Percentiles rank a stretch among this genome's conserved stretches.
Evolutionary conservation across 2,888 invertebrate genomes (phyloP).

Genomic region (Sesamia inferens): DNA sequence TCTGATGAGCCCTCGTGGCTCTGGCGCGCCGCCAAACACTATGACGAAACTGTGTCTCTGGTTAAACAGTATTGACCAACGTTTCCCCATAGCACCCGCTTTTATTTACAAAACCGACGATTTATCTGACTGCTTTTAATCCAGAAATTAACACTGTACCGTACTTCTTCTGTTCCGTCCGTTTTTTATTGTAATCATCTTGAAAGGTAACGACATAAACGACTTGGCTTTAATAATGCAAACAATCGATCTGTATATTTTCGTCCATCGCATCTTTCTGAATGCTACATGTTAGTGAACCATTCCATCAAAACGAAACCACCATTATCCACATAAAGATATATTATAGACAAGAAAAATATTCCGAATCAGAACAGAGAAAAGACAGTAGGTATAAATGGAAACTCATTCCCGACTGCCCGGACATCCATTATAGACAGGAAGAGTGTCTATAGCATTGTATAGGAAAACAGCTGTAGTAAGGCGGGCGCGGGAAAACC

Average conservation of each 20-base stretch:
- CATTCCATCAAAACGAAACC: constrained; percentile 30
- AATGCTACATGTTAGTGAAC: constrained; percentile 10
- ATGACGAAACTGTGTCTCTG: constrained; percentile 75
- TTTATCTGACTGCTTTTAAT: constrained; percentile 51
- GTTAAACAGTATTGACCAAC: constrained; percentile 66
- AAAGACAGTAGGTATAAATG: constrained; percentile 73
- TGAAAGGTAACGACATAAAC: constrained; percentile 19
- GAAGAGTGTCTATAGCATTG: constrained; percentile 72
- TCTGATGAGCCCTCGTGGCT: constrained; percentile 63
- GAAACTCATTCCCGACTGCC: constrained; percentile 73
- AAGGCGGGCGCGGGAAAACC: constrained; percentile 80
- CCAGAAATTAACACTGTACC: constrained; percentile 37
- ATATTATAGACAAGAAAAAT: constrained; percentile 38
- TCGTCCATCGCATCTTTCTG: constrained; percentile 13
- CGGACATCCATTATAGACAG: constrained; percentile 75
- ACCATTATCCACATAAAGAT: constrained; percentile 34
- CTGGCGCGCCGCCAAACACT: constrained; percentile 76
- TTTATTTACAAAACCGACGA: constrained; percentile 52
- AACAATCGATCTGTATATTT: constrained; percentile 24
- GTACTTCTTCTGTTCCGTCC: constrained; percentile 16
- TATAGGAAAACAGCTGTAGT: constrained; percentile 80
- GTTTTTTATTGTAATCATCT: constrained; percentile 13
- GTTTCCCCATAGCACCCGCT: constrained; percentile 58
- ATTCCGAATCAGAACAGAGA: constrained; percentile 62
- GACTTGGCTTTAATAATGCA: constrained; percentile 23